phyloP scores from a whole-genome alignment of 2,888 invertebrate genomes.

The Harpalus rubripes region DNA sequence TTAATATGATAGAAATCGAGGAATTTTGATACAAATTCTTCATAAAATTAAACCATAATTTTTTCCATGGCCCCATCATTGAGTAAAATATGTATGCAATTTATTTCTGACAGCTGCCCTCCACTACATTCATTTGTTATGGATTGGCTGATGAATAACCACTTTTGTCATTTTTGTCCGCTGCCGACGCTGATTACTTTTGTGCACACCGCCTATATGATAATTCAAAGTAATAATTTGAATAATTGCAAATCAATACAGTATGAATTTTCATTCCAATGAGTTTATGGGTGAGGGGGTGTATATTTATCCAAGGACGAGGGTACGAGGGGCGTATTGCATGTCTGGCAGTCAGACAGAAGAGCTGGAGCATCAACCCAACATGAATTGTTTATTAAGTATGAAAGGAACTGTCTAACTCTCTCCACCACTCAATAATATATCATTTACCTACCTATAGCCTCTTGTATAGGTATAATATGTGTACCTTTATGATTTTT shows the following conservation, averaged over 20 bases:
- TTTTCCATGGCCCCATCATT: no score
- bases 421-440: neutral
- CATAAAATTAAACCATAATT: no score
- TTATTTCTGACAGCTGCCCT: no score
- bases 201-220: no score
- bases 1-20: no score
- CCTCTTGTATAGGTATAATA: no score
- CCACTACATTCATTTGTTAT: no score
- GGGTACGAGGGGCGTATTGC: neutral
- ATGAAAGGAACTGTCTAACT: conserved; percentile 33
- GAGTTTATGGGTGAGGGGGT: neutral
- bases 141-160: no score
- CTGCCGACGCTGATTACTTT: no score
- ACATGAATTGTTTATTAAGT: conserved; percentile 24
- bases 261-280: neutral
- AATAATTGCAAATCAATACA: neutral
- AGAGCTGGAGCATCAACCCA: conserved; percentile 15
- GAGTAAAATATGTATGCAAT: no score
- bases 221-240: neutral
- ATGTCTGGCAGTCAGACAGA: conserved; percentile 27
- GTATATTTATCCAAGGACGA: neutral
- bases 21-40: no score
- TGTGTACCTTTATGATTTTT: neutral
- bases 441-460: neutral
- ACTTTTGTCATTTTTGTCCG: no score